These are phyloP conservation scores for Varanus salvator DNA, from an alignment of 2,113 vertebrate genomes.

Conservation along the genomic window DNA sequence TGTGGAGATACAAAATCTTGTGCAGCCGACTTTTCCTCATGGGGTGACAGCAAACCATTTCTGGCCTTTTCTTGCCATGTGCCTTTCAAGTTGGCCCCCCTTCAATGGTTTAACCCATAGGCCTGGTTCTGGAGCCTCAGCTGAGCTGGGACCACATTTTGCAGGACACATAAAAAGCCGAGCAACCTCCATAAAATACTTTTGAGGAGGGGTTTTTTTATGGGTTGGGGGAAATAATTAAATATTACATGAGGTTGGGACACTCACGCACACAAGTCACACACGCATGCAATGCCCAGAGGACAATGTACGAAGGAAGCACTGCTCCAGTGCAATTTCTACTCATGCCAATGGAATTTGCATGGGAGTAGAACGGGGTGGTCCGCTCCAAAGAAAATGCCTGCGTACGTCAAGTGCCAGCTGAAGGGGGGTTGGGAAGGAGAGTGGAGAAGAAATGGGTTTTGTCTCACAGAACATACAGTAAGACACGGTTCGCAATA, in stretches of 20 bases:
- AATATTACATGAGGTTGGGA: constrained; percentile 16
- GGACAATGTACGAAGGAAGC: background rate
- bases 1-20: background rate
- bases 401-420: constrained; percentile 1
- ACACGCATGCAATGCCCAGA: background rate
- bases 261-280: background rate
- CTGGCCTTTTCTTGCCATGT: background rate
- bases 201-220: background rate
- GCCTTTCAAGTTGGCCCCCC: background rate
- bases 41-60: background rate
- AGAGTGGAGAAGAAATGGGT: constrained; percentile 9
- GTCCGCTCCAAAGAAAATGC: background rate
- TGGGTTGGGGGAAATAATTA: background rate
- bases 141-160: background rate
- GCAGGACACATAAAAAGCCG: background rate
- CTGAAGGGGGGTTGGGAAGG: rapidly evolving
- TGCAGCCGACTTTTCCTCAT: background rate
- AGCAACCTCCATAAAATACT: background rate
- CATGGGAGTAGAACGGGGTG: background rate
- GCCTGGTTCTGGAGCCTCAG: no score
- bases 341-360: background rate
- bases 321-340: background rate
- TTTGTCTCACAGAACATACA: constrained; percentile 26
- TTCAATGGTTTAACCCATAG: background rate
- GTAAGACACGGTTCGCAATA: background rate